A percentile compares a stretch with the other conserved stretches of the same genome.
Conservation (phyloP, 2,797 vertebrate species). For the Poeciliopsis infans region DNA sequence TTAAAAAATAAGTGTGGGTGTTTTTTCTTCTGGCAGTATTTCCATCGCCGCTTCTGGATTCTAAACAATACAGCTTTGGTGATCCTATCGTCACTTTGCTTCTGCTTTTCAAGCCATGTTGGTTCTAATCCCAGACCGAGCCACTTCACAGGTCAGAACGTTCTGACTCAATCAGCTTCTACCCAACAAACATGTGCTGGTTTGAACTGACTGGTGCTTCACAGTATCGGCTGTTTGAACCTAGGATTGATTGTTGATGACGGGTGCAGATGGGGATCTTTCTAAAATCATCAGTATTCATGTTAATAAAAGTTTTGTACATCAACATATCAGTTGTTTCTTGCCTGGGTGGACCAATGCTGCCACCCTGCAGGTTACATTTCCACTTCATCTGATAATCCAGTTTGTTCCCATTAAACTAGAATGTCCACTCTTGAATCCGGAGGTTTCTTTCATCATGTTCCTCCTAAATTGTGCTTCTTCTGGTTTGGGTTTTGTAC, state of each 20-base stretch:
- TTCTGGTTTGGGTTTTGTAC: constrained; percentile 35
- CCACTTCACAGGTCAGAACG: background rate
- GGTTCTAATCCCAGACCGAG: background rate
- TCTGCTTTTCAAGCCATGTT: background rate
- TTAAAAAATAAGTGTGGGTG: background rate
- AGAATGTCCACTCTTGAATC: constrained; percentile 3
- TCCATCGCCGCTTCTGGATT: background rate
- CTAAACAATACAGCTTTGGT: background rate
- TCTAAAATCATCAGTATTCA: background rate
- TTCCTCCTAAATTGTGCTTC: constrained; percentile 15
- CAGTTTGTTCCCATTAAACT: too few species aligned
- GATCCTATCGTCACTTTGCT: background rate
- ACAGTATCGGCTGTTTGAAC: background rate
- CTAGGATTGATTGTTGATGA: background rate
- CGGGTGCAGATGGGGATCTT: background rate
- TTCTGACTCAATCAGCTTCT: background rate
- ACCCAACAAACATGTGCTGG: background rate
- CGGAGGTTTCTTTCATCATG: constrained; percentile 7
- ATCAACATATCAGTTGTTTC: background rate
- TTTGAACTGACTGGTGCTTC: background rate
- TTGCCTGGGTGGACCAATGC: constrained; percentile 33
- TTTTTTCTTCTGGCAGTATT: constrained; percentile 15
- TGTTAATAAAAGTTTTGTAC: background rate
- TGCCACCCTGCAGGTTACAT: background rate
- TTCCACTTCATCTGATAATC: background rate